These are phyloP conservation scores for Lethrus apterus DNA, from an alignment of 1,140 invertebrate species.

Conservation along the genomic window DNA sequence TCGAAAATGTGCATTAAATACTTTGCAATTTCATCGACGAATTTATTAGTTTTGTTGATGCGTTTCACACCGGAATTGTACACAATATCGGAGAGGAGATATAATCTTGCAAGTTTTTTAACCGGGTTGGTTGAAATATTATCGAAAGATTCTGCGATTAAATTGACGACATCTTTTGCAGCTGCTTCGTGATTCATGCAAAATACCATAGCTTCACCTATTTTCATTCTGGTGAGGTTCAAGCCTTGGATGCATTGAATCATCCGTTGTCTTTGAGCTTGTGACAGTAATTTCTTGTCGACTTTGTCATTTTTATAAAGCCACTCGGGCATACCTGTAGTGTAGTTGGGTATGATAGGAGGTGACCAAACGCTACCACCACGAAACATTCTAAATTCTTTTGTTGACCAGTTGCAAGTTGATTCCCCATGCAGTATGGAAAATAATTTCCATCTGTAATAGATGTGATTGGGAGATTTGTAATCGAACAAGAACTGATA, in stretches of 20 bases:
- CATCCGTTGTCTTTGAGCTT: conserved; percentile 61
- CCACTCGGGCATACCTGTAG: conserved; percentile 80
- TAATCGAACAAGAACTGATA: conserved; percentile 97
- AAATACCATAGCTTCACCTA: conserved; percentile 95
- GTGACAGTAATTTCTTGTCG: conserved; percentile 48
- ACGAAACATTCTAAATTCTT: conserved; percentile 96
- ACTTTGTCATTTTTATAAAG: conserved; percentile 61
- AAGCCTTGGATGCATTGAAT: conserved; percentile 84
- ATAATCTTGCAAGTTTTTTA: conserved; percentile 90
- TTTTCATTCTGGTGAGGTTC: conserved; percentile 69
- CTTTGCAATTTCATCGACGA: conserved; percentile 63
- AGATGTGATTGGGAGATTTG: conserved; percentile 90
- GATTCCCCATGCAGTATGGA: conserved; percentile 93
- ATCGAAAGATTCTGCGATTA: conserved; percentile 76
- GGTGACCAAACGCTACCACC: conserved; percentile 91
- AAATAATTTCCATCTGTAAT: conserved; percentile 97
- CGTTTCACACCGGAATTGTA: conserved; percentile 89
- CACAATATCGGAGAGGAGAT: conserved; percentile 91
- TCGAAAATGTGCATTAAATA: conserved; percentile 79
- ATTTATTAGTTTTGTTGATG: conserved; percentile 24
- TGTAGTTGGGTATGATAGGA: conserved; percentile 85
- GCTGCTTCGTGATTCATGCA: conserved; percentile 95
- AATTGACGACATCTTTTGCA: conserved; percentile 89
- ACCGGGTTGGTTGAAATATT: conserved; percentile 71
- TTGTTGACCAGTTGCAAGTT: conserved; percentile 80